Evolutionary conservation across 53 echinoderm and acorn worm species (phyloP).

Genomic region (Paracentrotus lividus): DNA sequence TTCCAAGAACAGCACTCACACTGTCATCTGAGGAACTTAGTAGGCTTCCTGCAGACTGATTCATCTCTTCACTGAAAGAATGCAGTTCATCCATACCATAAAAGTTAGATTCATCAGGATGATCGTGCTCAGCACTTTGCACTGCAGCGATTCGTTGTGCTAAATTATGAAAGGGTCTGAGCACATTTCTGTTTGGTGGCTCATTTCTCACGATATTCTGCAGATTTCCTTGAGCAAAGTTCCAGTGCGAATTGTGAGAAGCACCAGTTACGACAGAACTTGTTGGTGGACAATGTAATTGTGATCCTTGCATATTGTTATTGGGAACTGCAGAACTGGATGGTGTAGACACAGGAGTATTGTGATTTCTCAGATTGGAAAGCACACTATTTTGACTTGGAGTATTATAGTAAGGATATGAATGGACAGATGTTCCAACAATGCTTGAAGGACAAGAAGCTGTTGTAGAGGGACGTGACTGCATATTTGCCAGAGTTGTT

Average conservation of each 20-base stretch:
- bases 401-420: slow-evolving; percentile 16
- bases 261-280: background rate
- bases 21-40: slow-evolving; percentile 60
- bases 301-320: slow-evolving; percentile 30
- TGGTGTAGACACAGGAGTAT: background rate
- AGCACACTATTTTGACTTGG: slow-evolving; percentile 32
- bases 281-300: slow-evolving; percentile 37
- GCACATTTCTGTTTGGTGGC: background rate
- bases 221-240: slow-evolving; percentile 21
- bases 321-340: slow-evolving; percentile 6
- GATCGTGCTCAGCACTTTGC: slow-evolving; percentile 26
- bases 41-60: slow-evolving; percentile 54
- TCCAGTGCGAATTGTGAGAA: slow-evolving; percentile 28
- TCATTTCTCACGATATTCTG: slow-evolving; percentile 13
- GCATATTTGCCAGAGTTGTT: background rate
- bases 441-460: background rate
- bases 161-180: slow-evolving; percentile 49
- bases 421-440: slow-evolving; percentile 4
- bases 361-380: background rate
- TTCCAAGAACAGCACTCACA: slow-evolving; percentile 50
- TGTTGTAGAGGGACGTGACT: background rate
- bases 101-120: slow-evolving; percentile 44
- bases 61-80: slow-evolving; percentile 64
- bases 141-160: slow-evolving; percentile 39
- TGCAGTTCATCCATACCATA: slow-evolving; percentile 59